Evolutionary conservation across 2,797 vertebrate species (phyloP).

Genomic region (Eurystomus glaucurus): DNA sequence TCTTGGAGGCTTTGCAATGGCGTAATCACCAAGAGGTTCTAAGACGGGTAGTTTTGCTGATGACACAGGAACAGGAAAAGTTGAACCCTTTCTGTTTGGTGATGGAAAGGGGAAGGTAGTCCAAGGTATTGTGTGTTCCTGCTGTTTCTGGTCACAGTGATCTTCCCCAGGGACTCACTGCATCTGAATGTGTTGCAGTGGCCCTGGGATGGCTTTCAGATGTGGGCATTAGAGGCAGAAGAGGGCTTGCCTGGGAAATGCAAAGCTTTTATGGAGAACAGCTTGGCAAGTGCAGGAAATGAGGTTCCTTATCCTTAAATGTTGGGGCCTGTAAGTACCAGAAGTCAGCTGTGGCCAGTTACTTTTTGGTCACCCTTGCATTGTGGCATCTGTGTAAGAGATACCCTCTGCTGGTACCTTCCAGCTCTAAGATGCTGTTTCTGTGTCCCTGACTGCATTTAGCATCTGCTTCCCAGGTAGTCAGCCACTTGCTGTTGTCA

Average conservation of each 20-base stretch:
- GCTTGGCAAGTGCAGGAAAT: neutral
- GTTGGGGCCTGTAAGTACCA: too few relatives aligned
- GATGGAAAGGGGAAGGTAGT: neutral
- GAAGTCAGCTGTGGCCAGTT: neutral
- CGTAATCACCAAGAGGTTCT: fast-evolving
- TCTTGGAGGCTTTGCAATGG: neutral
- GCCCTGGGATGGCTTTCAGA: neutral
- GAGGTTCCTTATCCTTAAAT: neutral
- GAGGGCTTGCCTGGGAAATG: neutral
- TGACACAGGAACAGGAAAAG: neutral
- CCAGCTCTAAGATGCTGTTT: neutral
- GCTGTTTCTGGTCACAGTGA: neutral
- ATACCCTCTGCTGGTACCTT: fast-evolving
- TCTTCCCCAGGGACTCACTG: fast-evolving
- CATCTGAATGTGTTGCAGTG: neutral
- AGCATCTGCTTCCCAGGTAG: fast-evolving
- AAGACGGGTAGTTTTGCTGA: neutral
- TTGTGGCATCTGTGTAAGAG: neutral
- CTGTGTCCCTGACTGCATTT: neutral
- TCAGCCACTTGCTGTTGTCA: fast-evolving
- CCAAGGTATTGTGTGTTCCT: neutral
- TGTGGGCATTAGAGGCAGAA: neutral
- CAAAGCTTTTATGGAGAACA: neutral
- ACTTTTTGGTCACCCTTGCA: fast-evolving
- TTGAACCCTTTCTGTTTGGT: neutral